Conservation (phyloP, 2,113 vertebrate species). For the Pangasianodon hypophthalmus region DNA sequence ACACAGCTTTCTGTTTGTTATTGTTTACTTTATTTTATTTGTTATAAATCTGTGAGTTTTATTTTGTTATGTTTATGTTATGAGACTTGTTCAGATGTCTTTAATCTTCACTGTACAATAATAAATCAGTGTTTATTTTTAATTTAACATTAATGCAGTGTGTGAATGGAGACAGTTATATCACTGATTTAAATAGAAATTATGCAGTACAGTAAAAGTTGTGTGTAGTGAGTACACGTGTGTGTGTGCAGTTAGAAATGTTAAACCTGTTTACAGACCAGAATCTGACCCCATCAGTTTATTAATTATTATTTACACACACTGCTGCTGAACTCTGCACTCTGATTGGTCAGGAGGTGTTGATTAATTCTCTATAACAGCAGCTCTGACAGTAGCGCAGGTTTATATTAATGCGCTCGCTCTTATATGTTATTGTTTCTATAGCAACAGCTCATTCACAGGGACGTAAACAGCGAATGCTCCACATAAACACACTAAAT, state of each 20-base stretch:
- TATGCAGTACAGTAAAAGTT: neutral
- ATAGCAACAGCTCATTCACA: neutral
- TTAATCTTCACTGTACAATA: neutral
- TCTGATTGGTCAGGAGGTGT: neutral
- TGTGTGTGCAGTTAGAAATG: neutral
- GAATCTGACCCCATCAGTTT: neutral
- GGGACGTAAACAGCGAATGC: too few species aligned
- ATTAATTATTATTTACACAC: neutral
- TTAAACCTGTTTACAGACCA: neutral
- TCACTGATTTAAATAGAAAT: neutral
- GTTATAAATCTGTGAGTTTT: neutral
- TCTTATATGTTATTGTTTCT: neutral
- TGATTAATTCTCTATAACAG: neutral
- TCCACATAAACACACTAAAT: too few species aligned
- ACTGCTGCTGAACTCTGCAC: neutral
- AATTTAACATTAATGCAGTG: neutral
- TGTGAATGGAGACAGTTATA: neutral
- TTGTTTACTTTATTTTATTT: neutral
- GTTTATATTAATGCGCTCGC: neutral
- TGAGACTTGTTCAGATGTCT: neutral
- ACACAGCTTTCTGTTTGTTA: neutral
- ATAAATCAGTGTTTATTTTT: neutral
- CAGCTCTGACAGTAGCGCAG: neutral
- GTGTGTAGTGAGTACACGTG: neutral
- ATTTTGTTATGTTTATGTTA: neutral